Conservation (phyloP, 2,888 invertebrate species). For the Toxonevra muliebris region DNA sequence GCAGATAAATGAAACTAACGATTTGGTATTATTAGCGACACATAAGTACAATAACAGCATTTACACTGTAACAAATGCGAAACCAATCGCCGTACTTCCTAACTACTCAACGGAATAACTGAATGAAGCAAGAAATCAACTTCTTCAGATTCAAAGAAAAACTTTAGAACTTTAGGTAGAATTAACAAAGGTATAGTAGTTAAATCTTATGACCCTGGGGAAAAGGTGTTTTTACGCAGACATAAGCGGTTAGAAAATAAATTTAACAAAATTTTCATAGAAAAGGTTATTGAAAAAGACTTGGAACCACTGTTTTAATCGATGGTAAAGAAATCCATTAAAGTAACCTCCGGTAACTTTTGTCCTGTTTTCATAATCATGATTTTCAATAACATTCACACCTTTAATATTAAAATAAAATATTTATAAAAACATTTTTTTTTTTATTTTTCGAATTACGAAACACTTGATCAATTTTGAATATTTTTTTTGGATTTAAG, state of each 20-base stretch:
- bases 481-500: too few species aligned
- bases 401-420: too few species aligned
- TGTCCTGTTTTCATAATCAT: too few species aligned
- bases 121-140: slow-evolving; percentile 1
- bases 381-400: too few species aligned
- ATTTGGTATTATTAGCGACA: slow-evolving; percentile 19
- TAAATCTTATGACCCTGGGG: slow-evolving; percentile 15
- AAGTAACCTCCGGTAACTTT: too few species aligned
- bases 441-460: too few species aligned
- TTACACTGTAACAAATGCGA: slow-evolving; percentile 23
- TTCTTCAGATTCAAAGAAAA: not conserved
- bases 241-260: slow-evolving; percentile 23
- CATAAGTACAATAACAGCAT: slow-evolving; percentile 25
- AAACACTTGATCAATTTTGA: too few species aligned
- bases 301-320: too few species aligned
- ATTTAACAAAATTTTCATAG: slow-evolving; percentile 15
- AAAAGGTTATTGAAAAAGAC: too few species aligned
- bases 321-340: too few species aligned
- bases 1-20: slow-evolving; percentile 23
- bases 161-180: slow-evolving; percentile 11
- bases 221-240: slow-evolving; percentile 23
- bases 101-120: slow-evolving; percentile 3
- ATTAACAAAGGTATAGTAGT: slow-evolving; percentile 9
- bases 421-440: too few species aligned
- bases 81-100: slow-evolving; percentile 23